These are phyloP conservation scores for Salvelinus sp. DNA, from an alignment of 2,113 vertebrate species.

Conservation along the genomic window DNA sequence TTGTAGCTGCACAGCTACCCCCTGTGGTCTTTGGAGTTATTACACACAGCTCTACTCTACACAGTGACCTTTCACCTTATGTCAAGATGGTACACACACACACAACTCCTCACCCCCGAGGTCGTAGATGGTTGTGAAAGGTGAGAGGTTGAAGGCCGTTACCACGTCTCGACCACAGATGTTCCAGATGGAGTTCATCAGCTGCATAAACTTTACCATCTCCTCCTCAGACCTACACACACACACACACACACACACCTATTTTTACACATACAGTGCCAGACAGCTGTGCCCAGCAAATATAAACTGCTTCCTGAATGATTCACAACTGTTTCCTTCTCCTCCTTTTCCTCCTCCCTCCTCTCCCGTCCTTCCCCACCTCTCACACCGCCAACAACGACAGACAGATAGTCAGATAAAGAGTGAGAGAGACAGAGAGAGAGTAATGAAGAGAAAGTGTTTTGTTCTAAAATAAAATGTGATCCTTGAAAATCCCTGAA, in stretches of 20 bases:
- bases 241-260: conserved; percentile 4
- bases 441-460: not conserved
- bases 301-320: not conserved
- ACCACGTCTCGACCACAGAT: conserved; percentile 81
- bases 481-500: conserved; percentile 56
- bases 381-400: no score
- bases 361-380: not conserved
- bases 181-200: conserved; percentile 87
- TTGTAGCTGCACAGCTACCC: conserved; percentile 65
- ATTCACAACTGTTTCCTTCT: not conserved
- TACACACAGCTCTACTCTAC: conserved; percentile 11
- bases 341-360: no score
- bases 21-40: conserved; percentile 50
- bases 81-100: not conserved
- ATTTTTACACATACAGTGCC: not conserved
- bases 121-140: conserved; percentile 81
- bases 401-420: not conserved
- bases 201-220: conserved; percentile 81
- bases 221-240: conserved; percentile 81
- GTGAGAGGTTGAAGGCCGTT: conserved; percentile 82
- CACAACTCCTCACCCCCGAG: conserved; percentile 78
- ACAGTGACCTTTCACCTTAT: not conserved
- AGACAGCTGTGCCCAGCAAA: not conserved
- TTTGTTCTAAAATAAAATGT: conserved; percentile 4
- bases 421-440: not conserved